phyloP scores from a whole-genome alignment of 2,888 invertebrate genomes.

The Apamea crenata region DNA sequence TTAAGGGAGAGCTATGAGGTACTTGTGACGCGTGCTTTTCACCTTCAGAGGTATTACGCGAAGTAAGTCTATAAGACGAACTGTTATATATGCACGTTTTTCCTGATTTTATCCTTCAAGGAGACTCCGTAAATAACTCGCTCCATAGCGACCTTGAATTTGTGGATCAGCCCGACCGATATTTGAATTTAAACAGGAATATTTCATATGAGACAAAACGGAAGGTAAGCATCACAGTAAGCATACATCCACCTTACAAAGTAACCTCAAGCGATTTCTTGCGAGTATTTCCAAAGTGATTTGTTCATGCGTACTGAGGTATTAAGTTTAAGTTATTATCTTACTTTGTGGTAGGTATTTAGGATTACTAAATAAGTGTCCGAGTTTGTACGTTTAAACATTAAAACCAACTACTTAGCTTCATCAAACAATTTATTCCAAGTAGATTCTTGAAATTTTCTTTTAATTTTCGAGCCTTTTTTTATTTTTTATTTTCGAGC shows the following conservation, averaged over 20 bases:
- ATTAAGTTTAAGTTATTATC: background rate
- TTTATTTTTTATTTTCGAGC: too few relatives aligned
- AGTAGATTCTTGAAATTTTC: background rate
- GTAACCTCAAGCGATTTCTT: conserved; percentile 20
- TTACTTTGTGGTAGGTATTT: conserved; percentile 5
- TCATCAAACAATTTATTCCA: background rate
- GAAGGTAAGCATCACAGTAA: background rate
- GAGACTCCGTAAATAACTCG: too few relatives aligned
- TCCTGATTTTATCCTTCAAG: too few relatives aligned
- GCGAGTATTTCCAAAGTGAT: conserved; percentile 3
- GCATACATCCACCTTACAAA: background rate
- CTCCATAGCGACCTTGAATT: too few relatives aligned
- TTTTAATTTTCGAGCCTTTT: background rate
- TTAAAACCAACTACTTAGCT: background rate
- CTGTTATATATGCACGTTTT: background rate
- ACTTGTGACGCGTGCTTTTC: conserved; percentile 23
- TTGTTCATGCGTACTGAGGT: background rate
- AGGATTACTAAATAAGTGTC: background rate
- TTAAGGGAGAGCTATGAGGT: conserved; percentile 20
- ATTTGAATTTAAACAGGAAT: conserved; percentile 28
- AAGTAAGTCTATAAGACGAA: background rate
- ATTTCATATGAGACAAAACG: conserved; percentile 17
- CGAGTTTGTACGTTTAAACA: background rate
- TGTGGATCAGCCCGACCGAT: background rate
- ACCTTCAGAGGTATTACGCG: background rate